These are phyloP conservation scores for Nyctereutes procyonoides DNA, from an alignment of 2,113 vertebrate species.

Conservation along the genomic window DNA sequence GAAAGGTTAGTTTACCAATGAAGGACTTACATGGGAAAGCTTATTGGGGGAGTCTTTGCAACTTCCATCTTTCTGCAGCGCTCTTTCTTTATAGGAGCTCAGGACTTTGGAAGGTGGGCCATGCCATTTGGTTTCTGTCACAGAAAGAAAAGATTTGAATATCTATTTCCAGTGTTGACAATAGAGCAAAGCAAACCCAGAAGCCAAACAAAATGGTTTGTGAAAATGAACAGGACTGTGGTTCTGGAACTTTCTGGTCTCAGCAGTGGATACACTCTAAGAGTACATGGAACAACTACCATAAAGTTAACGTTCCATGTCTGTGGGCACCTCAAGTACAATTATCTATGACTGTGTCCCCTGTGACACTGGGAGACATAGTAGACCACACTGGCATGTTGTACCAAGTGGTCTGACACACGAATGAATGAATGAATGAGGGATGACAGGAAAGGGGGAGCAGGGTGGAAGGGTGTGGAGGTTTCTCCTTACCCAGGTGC, in stretches of 20 bases:
- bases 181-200: not conserved
- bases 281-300: too few relatives aligned
- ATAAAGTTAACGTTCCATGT: not conserved
- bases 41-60: slow-evolving; percentile 95
- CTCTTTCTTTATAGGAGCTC: slow-evolving; percentile 94
- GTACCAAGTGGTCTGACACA: accelerated
- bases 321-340: not conserved
- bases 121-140: slow-evolving; percentile 96
- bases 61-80: slow-evolving; percentile 90
- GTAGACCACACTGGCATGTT: not conserved
- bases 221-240: not conserved
- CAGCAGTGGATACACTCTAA: accelerated
- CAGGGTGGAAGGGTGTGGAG: too few relatives aligned
- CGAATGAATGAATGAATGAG: accelerated
- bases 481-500: slow-evolving; percentile 89
- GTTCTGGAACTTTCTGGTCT: not conserved
- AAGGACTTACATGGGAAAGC: slow-evolving; percentile 92
- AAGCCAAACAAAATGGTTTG: accelerated
- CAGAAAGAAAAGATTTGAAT: slow-evolving; percentile 74
- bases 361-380: accelerated
- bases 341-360: accelerated
- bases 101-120: slow-evolving; percentile 94
- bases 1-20: accelerated
- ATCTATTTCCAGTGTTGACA: slow-evolving; percentile 29
- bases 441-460: not conserved